Percentiles rank a stretch among this genome's conserved stretches.
These are phyloP conservation scores for Pipistrellus nathusii DNA, from an alignment of 2,797 vertebrate genomes.

Conservation along the genomic window DNA sequence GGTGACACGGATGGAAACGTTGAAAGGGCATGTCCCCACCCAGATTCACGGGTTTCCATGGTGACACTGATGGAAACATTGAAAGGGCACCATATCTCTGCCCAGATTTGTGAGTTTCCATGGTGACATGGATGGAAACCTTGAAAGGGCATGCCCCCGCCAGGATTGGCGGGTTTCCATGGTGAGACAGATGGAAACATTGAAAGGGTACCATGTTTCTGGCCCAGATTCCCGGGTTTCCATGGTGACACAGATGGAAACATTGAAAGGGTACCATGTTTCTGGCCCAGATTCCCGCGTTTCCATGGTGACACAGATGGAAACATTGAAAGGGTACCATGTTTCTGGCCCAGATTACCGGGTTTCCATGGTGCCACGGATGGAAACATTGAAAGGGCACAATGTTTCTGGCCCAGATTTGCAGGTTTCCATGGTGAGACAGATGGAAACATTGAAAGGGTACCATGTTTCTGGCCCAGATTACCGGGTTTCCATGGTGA, in stretches of 20 bases:
- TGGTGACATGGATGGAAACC: conserved; percentile 43
- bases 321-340: neutral
- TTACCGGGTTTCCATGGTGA: conserved; percentile 69
- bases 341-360: fast-evolving
- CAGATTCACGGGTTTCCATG: conserved; percentile 55
- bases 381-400: neutral
- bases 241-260: conserved; percentile 40
- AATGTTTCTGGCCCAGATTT: conserved; percentile 47
- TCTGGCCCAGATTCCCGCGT: neutral
- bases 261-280: neutral
- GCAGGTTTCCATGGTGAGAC: conserved; percentile 69
- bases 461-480: neutral
- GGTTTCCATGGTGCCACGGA: conserved; percentile 70
- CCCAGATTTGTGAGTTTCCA: conserved; percentile 65
- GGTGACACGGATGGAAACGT: conserved; percentile 46
- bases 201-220: neutral
- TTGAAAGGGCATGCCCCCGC: neutral
- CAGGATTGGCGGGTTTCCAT: conserved; percentile 50
- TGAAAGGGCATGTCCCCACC: neutral
- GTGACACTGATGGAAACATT: conserved; percentile 37
- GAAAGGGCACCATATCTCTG: neutral
- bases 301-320: conserved; percentile 63
- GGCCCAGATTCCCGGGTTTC: neutral
- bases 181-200: conserved; percentile 40
- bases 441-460: neutral